Evolutionary conservation across 2,888 invertebrate species (phyloP), one percentile per base, ranked within the genome.

Genomic region (Vannuccia rotundouncinata): DNA sequence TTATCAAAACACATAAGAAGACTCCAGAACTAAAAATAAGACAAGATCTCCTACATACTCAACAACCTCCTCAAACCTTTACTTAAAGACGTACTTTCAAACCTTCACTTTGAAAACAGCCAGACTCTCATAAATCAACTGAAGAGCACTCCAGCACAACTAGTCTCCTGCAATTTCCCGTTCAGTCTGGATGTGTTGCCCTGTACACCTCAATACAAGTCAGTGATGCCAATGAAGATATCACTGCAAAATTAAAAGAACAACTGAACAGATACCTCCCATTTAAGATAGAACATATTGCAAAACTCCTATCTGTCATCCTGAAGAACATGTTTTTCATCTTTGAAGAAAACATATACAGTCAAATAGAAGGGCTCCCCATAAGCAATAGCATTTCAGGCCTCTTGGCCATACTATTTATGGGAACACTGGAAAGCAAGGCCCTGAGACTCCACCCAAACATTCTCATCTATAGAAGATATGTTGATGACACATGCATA

Each of bases 311-410:
- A 66, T 5, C 66, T 22, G 75, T 30, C 31, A 31, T 75, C 31
- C 75, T 75, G n/a, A 75, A 75, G 30, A 75, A 75, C 27, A 75
- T 2, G 30, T 75, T 75, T 22, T 75, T 75, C 2, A 29, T 75
- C n/a, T 75, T 75, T 31, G 75, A 75, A 31, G 31, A 29, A 31
- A 75, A 29, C 13, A 75, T 75, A 75, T 75, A 75, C 31, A 29
- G 31, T 17, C 75, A 31, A 31, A 31, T 75, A 29, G 29, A 75
- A 29, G 75, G 75, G n/a, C 75, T 75, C 1, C 75, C 75, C 17
- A 75, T 75, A 29, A 29, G 75, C 29, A 75, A 30, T 30, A 75
- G 75, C 75, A 75, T 75, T 29, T 75, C 75, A 2, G 75, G 75
- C 75, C 17, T 30, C 31, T 75, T 75, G 75, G 75, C 73, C 29